Base-by-base conservation (phyloP, 2,113 vertebrate species). In the Petromus typicus region DNA sequence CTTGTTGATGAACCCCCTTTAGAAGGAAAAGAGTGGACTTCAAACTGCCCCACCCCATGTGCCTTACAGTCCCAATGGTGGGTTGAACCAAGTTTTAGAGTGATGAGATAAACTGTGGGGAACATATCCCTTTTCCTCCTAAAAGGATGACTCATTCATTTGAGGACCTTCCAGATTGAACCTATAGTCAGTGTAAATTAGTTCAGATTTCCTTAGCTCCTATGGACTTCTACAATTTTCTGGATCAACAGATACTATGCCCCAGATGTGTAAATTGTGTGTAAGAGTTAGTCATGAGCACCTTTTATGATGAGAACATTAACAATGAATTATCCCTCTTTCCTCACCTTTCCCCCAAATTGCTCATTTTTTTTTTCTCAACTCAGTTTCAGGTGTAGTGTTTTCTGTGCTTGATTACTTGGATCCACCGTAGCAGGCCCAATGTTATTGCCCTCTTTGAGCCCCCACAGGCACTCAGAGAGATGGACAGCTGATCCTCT, bases 1-100 rank as follows among this genome's bases (percentile, higher is more conserved):
- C 96, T 98, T 97, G 97, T 93, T 97, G 97, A 97, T 94, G 94
- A 97, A 96, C 92, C 48, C 73, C 98, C 98, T 98, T 97, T 98
- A 98, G 98, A 97, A 98, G 94, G 95, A 91, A 82, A 90, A 96
- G 96, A 95, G 87, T 91, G 96, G 95, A 94, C 93, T 98, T 89
- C 88, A 97, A 89, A 92, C 96, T 17, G 1, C 45, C 48, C 91
- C 23, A 78, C 97, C 18, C 90, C 90, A 84, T 95, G 88, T 54
- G 73, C 97, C 94, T 95, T 97, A 95, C 34, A 57, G 20, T 71
- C 2, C 67, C 27, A 37, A 1, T 78, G 43, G 27, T 56, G 43
- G 54, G 20, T 76, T 67, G 95, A 67, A 63, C 30, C 0, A 86
- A 86, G 85, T 92, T 97, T 96, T 75, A 78, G 0, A 83, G 59